Conservation (phyloP, 2,888 invertebrate species). For the Melangyna quadrimaculata region DNA sequence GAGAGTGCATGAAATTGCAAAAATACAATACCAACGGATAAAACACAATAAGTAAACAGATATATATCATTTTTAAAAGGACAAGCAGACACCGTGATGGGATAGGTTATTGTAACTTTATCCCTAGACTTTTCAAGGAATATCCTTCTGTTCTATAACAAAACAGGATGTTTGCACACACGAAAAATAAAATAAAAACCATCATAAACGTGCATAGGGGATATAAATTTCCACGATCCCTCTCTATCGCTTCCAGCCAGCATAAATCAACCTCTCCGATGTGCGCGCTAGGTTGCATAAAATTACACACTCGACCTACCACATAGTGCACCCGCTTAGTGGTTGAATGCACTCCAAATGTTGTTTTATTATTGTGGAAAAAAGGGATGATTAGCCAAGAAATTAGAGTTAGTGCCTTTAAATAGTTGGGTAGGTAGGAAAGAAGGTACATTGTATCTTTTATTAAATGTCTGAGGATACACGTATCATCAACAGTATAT, state of each 20-base stretch:
- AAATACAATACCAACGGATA: not conserved
- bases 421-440: not conserved
- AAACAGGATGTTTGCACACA: conserved; percentile 40
- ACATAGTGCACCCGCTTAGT: conserved; percentile 26
- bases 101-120: conserved; percentile 51
- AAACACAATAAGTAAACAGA: conserved; percentile 29
- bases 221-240: conserved; percentile 41
- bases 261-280: conserved; percentile 64
- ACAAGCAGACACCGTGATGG: conserved; percentile 26
- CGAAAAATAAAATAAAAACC: not conserved
- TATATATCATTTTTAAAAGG: conserved; percentile 9
- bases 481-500: not conserved
- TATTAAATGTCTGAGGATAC: conserved; percentile 6
- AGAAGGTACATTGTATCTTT: not conserved
- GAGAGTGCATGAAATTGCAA: conserved; percentile 11
- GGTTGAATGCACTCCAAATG: conserved; percentile 59
- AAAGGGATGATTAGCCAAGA: conserved; percentile 22
- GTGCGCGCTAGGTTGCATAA: conserved; percentile 43
- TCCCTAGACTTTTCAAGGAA: conserved; percentile 19
- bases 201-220: conserved; percentile 37
- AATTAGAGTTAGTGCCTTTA: conserved; percentile 20
- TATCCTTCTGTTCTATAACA: conserved; percentile 25
- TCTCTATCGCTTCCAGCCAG: conserved; percentile 28
- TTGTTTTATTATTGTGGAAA: not conserved
- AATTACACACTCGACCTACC: conserved; percentile 56